Base-by-base conservation (phyloP, 2,888 invertebrate species). In the Dexiosoma caninum region DNA sequence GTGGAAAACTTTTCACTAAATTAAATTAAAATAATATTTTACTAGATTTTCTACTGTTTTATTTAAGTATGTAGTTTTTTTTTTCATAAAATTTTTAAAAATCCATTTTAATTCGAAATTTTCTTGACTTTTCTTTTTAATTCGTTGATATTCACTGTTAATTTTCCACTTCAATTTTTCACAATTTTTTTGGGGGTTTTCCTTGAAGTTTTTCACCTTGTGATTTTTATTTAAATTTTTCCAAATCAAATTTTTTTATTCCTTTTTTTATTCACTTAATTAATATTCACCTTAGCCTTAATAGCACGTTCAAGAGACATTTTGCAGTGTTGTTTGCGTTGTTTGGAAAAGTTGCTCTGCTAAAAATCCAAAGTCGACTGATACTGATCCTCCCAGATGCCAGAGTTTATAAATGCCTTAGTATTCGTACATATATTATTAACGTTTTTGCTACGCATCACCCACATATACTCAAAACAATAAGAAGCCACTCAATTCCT, bases 231-330 rank as follows among this genome's bases (percentile, higher is more conserved):
- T 42, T 1, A 21, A 44, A 49, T 23, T 12, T 55, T 57, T 60
- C 35, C 1, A 19, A 44, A 49, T 23, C 12, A 64, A 40, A n/a
- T n/a, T n/a, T n/a, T 49, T 55, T 64, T 71, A 55, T 55, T 62
- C n/a, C 46, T 67, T 70, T 64, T 67, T 70, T 64, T 19, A 27
- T 55, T 19, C 66, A 64, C 16, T 67, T 44, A 42, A 37, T 27
- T 30, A 37, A 75, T 85, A 87, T 92, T 92, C 91, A 96, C 96
- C 95, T 96, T 96, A 90, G 94, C 94, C 90, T 95, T 95, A 92
- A 96, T 95, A 93, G 95, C 95, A 92, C 96, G 95, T 94, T 96
- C 96, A 91, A 96, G 93, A 94, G 96, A 96, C 96, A 96, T 96
- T 90, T 91, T 92, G 90, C 88, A 89, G 83, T 83, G 72, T 14